Percentiles rank a stretch among this genome's conserved stretches.
Conservation (phyloP, 2,888 invertebrate species). For the Coleophora deauratella region DNA sequence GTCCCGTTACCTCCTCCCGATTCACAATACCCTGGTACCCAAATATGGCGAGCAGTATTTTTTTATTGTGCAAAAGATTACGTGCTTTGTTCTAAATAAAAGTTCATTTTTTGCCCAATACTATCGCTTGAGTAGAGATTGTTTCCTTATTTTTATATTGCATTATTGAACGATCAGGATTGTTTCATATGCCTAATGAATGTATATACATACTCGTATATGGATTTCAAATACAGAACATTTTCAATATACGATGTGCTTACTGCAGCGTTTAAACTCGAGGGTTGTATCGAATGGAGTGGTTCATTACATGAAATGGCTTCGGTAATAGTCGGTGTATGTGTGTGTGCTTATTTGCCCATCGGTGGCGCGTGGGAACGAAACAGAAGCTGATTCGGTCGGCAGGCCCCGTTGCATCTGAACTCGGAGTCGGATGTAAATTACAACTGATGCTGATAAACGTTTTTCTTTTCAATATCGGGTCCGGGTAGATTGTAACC, state of each 20-base stretch:
- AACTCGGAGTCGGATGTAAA: no score
- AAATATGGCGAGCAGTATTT: constrained; percentile 11
- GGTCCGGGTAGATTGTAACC: no score
- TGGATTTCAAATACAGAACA: constrained; percentile 1
- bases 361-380: constrained; percentile 43
- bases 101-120: no score
- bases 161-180: no score
- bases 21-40: constrained; percentile 33
- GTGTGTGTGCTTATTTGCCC: constrained; percentile 21
- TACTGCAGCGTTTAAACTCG: constrained; percentile 10
- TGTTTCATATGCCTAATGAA: no score
- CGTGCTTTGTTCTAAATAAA: no score
- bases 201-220: no score
- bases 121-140: no score
- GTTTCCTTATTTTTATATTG: no score
- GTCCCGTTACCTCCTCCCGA: constrained; percentile 48
- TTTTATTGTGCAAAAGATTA: neutral
- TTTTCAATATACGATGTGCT: no score
- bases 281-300: constrained; percentile 18
- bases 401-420: neutral
- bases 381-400: constrained; percentile 30
- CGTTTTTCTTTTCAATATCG: no score
- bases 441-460: no score
- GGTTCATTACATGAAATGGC: constrained; percentile 29
- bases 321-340: constrained; percentile 10